Percentiles rank a stretch among this genome's conserved stretches.
Conservation (phyloP, 2,888 invertebrate genomes). For the Drosophila melanosoma region DNA sequence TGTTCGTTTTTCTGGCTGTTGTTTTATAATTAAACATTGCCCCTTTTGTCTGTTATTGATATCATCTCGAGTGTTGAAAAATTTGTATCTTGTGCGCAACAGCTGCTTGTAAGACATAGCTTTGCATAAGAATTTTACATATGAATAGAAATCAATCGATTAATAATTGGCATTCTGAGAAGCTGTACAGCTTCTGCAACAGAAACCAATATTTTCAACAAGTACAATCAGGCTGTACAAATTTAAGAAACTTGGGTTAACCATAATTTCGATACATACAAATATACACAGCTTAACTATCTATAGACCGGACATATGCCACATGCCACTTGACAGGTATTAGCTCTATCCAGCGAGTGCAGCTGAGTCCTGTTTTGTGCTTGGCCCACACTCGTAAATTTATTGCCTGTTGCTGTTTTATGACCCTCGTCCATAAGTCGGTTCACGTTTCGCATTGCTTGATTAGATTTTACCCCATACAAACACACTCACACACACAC, state of each 20-base stretch:
- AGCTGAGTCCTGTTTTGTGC: slow-evolving; percentile 20
- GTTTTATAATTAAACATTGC: slow-evolving; percentile 51
- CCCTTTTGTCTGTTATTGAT: slow-evolving; percentile 34
- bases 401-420: slow-evolving; percentile 59
- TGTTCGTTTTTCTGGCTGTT: slow-evolving; percentile 28
- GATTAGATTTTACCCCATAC: slow-evolving; percentile 61
- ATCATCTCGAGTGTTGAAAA: slow-evolving; percentile 37
- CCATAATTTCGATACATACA: neutral
- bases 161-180: neutral
- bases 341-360: neutral
- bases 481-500: slow-evolving; percentile 22
- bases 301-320: slow-evolving; percentile 12
- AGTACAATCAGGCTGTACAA: neutral
- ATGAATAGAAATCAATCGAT: slow-evolving; percentile 1
- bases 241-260: neutral
- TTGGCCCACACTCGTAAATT: slow-evolving; percentile 48
- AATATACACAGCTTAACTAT: neutral
- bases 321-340: slow-evolving; percentile 7
- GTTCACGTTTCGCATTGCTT: slow-evolving; percentile 69
- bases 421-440: slow-evolving; percentile 50
- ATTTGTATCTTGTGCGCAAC: slow-evolving; percentile 45
- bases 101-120: slow-evolving; percentile 36
- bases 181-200: neutral
- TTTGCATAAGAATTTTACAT: neutral
- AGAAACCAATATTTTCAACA: neutral